A percentile compares a stretch with the other conserved stretches of the same genome.
Conservation (phyloP, 1,140 invertebrate genomes). For the Sarcophaga bullata region DNA sequence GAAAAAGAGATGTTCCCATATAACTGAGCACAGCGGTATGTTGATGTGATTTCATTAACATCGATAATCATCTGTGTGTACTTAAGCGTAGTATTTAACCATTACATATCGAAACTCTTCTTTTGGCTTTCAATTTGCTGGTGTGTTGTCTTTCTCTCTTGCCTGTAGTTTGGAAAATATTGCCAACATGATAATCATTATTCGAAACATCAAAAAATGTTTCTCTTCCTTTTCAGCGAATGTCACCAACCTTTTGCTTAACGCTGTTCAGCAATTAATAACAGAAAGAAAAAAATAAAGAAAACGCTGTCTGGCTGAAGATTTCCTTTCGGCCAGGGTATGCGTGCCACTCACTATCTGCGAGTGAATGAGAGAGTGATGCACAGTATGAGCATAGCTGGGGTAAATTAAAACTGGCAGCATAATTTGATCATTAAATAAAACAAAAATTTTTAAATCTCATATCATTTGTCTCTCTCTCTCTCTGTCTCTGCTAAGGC, state of each 20-base stretch:
- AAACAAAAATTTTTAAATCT: neutral
- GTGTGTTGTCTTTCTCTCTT: neutral
- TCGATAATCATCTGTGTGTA: neutral
- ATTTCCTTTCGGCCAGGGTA: neutral
- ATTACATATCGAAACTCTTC: neutral
- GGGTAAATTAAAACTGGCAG: constrained; percentile 24
- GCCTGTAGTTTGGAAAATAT: neutral
- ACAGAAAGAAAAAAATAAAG: too few relatives aligned
- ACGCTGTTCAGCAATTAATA: neutral
- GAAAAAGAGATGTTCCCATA: neutral
- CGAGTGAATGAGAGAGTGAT: too few relatives aligned
- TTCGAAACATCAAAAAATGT: neutral
- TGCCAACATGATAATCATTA: constrained; percentile 1
- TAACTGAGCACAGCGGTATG: neutral
- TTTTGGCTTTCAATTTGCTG: too few relatives aligned
- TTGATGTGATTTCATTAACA: neutral
- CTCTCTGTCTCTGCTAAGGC: neutral
- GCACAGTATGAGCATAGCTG: too few relatives aligned
- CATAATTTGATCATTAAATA: constrained; percentile 22
- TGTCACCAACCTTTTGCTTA: constrained; percentile 6
- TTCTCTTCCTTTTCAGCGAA: neutral
- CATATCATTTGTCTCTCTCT: neutral
- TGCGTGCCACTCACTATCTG: too few relatives aligned
- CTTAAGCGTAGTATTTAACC: neutral
- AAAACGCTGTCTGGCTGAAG: neutral